Evolutionary conservation across 1,140 invertebrate genomes (phyloP).

Genomic region (Diuraphis noxia): DNA sequence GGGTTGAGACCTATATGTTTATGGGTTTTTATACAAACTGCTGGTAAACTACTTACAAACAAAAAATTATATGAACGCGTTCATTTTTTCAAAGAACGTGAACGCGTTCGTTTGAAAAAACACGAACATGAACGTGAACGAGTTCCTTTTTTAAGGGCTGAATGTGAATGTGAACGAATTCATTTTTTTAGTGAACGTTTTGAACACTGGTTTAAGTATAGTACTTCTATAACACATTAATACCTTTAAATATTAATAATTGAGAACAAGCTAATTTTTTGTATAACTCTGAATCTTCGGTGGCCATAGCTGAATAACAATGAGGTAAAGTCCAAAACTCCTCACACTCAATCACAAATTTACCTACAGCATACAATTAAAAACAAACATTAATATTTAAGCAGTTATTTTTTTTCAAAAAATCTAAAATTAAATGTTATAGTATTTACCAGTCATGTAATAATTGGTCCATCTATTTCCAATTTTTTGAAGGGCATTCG

Average conservation of each 20-base stretch:
- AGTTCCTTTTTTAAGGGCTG: too few relatives aligned
- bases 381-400: background rate
- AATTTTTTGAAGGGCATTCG: conserved; percentile 57
- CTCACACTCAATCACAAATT: conserved; percentile 62
- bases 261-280: conserved; percentile 69
- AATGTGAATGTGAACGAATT: too few relatives aligned
- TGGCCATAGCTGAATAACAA: conserved; percentile 78
- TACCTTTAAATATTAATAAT: conserved; percentile 89
- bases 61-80: too few relatives aligned
- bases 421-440: background rate
- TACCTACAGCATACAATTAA: conserved; percentile 41
- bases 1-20: too few relatives aligned
- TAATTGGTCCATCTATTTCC: conserved; percentile 29
- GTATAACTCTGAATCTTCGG: conserved; percentile 72
- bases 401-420: background rate
- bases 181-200: too few relatives aligned
- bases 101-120: too few relatives aligned
- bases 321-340: conserved; percentile 88
- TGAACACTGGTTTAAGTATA: too few relatives aligned
- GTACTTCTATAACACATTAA: conserved; percentile 63
- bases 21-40: too few relatives aligned
- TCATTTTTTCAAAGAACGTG: too few relatives aligned
- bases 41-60: too few relatives aligned
- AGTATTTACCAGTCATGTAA: conserved; percentile 20
- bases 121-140: too few relatives aligned